Evolutionary conservation across 92 coral and sea anemone species (phyloP).

Genomic region (Phenganax marumi): DNA sequence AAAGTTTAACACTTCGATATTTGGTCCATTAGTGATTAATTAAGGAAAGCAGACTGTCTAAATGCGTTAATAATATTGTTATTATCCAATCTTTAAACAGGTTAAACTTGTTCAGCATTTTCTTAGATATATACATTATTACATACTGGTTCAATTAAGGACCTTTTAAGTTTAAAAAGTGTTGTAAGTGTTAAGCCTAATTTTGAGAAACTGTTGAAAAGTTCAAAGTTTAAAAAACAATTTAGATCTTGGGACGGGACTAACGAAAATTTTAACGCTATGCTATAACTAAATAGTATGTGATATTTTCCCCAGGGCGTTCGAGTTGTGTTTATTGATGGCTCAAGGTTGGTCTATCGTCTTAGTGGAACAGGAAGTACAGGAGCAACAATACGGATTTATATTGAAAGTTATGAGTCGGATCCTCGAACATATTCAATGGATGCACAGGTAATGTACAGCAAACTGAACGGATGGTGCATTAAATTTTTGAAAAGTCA

Average conservation of each 20-base stretch:
- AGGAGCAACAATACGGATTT: slow-evolving; percentile 86
- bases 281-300: neutral
- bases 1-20: too few species aligned
- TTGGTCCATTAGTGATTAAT: too few species aligned
- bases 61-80: too few species aligned
- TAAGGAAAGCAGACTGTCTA: too few species aligned
- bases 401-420: slow-evolving; percentile 88
- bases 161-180: too few species aligned
- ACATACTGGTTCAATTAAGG: too few species aligned
- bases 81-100: too few species aligned
- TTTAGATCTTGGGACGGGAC: too few species aligned
- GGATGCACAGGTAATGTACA: slow-evolving; percentile 81
- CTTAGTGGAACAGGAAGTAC: slow-evolving; percentile 97
- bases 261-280: neutral
- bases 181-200: too few species aligned
- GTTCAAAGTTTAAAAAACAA: too few species aligned
- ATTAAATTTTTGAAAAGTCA: neutral
- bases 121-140: neutral
- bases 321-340: slow-evolving; percentile 80
- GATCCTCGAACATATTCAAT: slow-evolving; percentile 64
- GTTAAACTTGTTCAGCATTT: too few species aligned
- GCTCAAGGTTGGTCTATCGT: slow-evolving; percentile 85
- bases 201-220: too few species aligned
- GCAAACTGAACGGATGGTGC: neutral
- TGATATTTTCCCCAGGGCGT: slow-evolving; percentile 61